Conservation (phyloP, 2,888 invertebrate species). For the Tetragonisca angustula region DNA sequence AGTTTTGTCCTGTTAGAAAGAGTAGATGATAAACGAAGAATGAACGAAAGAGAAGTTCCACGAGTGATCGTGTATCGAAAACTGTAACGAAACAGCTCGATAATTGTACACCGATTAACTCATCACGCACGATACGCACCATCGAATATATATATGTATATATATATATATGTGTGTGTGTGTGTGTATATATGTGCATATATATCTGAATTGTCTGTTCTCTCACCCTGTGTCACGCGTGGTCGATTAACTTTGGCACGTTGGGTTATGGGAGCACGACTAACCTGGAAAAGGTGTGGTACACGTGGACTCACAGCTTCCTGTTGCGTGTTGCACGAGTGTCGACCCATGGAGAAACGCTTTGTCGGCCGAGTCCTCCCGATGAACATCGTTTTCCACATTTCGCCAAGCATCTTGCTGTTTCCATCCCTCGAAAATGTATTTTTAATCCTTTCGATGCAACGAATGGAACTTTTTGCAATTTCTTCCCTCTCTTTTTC, state of each 20-base stretch:
- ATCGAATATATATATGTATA: neutral
- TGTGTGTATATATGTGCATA: neutral
- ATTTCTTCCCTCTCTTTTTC: no score
- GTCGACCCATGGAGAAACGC: constrained; percentile 16
- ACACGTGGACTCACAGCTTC: constrained; percentile 43
- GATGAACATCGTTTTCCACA: constrained; percentile 10
- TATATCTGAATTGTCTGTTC: constrained; percentile 1
- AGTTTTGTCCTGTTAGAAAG: neutral
- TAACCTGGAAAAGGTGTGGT: neutral
- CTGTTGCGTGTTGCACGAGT: constrained; percentile 40
- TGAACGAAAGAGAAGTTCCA: constrained; percentile 39
- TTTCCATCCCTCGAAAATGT: no score
- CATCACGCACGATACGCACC: constrained; percentile 20
- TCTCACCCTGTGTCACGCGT: neutral
- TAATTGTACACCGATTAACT: constrained; percentile 29
- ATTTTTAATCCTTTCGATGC: constrained; percentile 26
- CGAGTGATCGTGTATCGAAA: constrained; percentile 63
- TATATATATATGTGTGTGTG: neutral
- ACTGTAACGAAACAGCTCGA: constrained; percentile 27
- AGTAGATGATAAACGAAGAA: neutral
- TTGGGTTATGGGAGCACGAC: neutral
- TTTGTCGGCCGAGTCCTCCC: constrained; percentile 26
- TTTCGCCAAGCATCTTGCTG: neutral
- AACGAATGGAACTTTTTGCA: neutral
- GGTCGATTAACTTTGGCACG: neutral